These are phyloP conservation scores for Strix uralensis DNA, from an alignment of 2,113 vertebrate genomes.

Conservation along the genomic window DNA sequence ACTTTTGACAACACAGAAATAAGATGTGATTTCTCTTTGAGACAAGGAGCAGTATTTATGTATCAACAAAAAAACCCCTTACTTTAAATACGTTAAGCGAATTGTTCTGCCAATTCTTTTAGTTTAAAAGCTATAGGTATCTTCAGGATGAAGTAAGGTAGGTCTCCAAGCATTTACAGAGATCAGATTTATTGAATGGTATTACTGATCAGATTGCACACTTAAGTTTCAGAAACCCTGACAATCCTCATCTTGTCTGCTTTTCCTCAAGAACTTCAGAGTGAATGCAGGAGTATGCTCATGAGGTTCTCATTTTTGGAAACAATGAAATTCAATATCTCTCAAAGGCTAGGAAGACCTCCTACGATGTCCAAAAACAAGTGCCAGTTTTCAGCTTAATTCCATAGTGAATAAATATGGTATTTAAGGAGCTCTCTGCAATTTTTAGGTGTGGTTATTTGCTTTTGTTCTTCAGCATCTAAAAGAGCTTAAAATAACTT, in stretches of 20 bases:
- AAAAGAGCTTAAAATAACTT: constrained; percentile 1
- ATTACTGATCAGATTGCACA: not conserved
- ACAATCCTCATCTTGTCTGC: not conserved
- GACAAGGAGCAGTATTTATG: not conserved
- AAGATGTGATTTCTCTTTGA: not conserved
- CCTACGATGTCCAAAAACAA: not conserved
- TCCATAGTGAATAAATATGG: not conserved
- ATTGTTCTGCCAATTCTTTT: not conserved
- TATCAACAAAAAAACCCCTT: not conserved
- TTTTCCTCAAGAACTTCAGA: not conserved
- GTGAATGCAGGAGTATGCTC: not conserved
- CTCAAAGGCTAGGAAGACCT: not conserved
- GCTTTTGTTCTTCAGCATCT: not conserved
- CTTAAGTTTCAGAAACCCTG: not conserved
- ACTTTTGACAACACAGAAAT: not conserved
- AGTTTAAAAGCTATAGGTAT: not conserved
- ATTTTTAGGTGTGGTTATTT: constrained; percentile 17
- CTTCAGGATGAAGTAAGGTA: not conserved
- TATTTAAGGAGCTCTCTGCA: not conserved
- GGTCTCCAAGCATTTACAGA: not conserved
- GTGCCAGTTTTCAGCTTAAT: not conserved
- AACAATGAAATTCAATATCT: not conserved
- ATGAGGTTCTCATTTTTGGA: not conserved
- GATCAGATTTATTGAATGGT: not conserved
- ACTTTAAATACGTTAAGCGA: not conserved